Conservation (phyloP, 1,140 invertebrate genomes). For the Drosophila parvula region DNA sequence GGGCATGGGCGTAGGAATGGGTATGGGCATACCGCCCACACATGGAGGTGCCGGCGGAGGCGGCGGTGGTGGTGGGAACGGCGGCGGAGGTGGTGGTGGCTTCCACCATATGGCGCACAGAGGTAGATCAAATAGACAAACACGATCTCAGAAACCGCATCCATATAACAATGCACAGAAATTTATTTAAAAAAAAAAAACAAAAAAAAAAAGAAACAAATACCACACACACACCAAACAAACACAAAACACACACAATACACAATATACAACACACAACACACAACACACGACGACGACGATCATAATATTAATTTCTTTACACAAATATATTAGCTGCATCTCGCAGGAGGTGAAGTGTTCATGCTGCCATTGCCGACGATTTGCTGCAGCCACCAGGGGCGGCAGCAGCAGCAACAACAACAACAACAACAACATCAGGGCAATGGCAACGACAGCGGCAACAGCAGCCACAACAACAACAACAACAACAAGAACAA, state of each 20-base stretch:
- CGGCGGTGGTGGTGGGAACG: constrained; percentile 18
- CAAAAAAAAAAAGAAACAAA: neutral
- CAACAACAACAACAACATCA: constrained; percentile 18
- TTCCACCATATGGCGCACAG: constrained; percentile 83
- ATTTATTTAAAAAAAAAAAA: constrained; percentile 78
- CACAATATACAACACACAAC: too few species aligned
- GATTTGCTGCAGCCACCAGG: constrained; percentile 58
- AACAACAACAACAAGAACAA: constrained; percentile 4
- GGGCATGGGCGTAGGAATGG: constrained; percentile 56
- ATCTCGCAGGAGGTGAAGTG: constrained; percentile 80
- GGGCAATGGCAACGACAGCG: neutral
- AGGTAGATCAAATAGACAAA: constrained; percentile 83
- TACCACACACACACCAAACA: neutral
- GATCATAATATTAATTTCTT: constrained; percentile 65
- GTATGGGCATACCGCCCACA: constrained; percentile 57
- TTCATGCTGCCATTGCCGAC: constrained; percentile 79
- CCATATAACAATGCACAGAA: constrained; percentile 84
- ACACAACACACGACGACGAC: neutral
- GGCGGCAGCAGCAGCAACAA: constrained; percentile 5
- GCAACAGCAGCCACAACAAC: constrained; percentile 19
- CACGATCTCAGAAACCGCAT: constrained; percentile 84
- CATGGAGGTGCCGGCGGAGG: constrained; percentile 46
- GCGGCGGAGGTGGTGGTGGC: constrained; percentile 47
- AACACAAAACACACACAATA: neutral
- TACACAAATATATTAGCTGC: constrained; percentile 78